Evolutionary conservation across 2,888 invertebrate genomes (phyloP).

Genomic region (Agonopterix heracliana): DNA sequence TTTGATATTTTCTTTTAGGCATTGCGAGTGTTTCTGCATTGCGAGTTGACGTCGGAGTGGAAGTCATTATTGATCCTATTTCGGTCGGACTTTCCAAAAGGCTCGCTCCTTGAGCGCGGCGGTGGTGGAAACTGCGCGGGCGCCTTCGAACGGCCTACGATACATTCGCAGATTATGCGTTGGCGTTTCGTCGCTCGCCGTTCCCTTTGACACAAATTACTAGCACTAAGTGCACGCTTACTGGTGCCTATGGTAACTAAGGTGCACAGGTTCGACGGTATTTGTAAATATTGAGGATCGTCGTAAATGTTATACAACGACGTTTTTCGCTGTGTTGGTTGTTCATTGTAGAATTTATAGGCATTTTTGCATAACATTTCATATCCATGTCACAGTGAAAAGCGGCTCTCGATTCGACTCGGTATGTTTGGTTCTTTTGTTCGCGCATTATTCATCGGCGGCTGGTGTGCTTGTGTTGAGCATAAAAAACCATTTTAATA

Average conservation of each 20-base stretch:
- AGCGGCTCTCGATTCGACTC: slow-evolving; percentile 56
- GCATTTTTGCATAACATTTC: slow-evolving; percentile 25
- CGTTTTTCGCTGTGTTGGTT: slow-evolving; percentile 15
- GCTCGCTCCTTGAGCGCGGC: slow-evolving; percentile 36
- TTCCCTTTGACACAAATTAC: slow-evolving; percentile 30
- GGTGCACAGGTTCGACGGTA: slow-evolving; percentile 50
- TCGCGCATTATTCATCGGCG: slow-evolving; percentile 47
- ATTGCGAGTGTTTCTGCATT: slow-evolving; percentile 46
- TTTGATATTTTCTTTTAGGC: slow-evolving; percentile 30
- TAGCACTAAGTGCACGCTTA: slow-evolving; percentile 21
- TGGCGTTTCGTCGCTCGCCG: slow-evolving; percentile 37
- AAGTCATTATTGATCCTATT: slow-evolving; percentile 26
- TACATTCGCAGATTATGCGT: slow-evolving; percentile 37
- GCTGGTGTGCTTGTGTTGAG: slow-evolving; percentile 45
- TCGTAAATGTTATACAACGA: slow-evolving; percentile 25
- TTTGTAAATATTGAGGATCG: slow-evolving; percentile 54
- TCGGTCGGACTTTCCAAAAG: slow-evolving; percentile 49
- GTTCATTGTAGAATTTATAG: slow-evolving; percentile 25
- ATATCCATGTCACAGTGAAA: slow-evolving; percentile 36
- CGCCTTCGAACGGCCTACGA: slow-evolving; percentile 22
- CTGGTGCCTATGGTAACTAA: slow-evolving; percentile 24
- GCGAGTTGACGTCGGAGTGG: slow-evolving; percentile 37
- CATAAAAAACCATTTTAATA: slow-evolving; percentile 53
- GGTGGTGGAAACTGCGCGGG: slow-evolving; percentile 18
- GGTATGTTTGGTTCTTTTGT: slow-evolving; percentile 67